Evolutionary conservation across 2,797 vertebrate genomes (phyloP).

Genomic region (Artibeus jamaicensis): DNA sequence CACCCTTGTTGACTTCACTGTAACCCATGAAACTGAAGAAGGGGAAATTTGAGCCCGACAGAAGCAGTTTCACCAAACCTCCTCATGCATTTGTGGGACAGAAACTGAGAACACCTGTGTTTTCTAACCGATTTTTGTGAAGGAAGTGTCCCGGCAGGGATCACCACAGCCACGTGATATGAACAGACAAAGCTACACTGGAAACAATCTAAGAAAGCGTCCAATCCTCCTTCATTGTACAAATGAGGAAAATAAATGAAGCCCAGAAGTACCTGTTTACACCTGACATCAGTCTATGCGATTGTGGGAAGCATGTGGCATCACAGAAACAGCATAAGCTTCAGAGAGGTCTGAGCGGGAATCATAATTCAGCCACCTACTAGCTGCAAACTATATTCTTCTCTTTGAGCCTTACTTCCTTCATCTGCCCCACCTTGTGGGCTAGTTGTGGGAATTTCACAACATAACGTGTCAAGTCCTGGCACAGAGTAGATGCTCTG

Average conservation of each 20-base stretch:
- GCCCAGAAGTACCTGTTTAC: not conserved
- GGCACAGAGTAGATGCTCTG: not conserved
- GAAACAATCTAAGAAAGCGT: not conserved
- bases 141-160: not conserved
- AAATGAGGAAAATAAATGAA: not conserved
- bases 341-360: not conserved
- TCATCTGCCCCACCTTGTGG: not conserved
- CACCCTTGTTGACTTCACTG: constrained; percentile 30
- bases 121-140: not conserved
- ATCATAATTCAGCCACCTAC: not conserved
- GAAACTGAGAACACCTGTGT: constrained; percentile 12
- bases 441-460: not conserved
- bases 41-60: constrained; percentile 30
- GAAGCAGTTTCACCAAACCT: constrained; percentile 33
- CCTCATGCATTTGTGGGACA: not conserved
- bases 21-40: constrained; percentile 61
- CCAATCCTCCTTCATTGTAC: not conserved
- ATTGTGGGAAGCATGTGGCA: not conserved
- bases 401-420: not conserved
- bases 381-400: not conserved
- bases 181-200: not conserved
- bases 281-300: not conserved
- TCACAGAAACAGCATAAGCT: not conserved
- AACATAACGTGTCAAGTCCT: not conserved
- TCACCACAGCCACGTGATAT: not conserved